Conservation (phyloP, 2,113 vertebrate species). For the Axis porcinus region DNA sequence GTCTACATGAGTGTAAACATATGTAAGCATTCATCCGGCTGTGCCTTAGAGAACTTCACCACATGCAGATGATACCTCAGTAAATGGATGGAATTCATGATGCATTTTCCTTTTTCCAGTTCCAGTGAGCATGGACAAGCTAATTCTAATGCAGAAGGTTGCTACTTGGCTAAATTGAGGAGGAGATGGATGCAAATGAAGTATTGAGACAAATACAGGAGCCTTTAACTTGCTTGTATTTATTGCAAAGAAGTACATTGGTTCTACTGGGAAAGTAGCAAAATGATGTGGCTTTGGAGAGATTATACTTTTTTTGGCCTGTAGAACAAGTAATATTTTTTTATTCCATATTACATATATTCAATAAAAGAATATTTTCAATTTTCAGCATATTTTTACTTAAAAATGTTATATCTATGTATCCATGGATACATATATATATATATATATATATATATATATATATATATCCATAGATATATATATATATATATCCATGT, state of each 20-base stretch:
- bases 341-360: background rate
- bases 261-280: background rate
- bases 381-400: background rate
- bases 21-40: background rate
- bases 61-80: background rate
- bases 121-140: background rate
- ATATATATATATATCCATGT: background rate
- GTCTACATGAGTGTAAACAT: too few species aligned
- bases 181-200: background rate
- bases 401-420: background rate
- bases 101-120: background rate
- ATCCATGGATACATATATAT: background rate
- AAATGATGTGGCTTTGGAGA: background rate
- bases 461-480: too few species aligned
- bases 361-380: background rate
- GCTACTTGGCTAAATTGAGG: background rate
- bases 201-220: background rate
- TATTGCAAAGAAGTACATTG: background rate
- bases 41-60: background rate
- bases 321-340: background rate
- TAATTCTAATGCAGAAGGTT: background rate
- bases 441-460: background rate
- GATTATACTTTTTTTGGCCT: background rate
- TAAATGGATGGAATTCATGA: background rate
- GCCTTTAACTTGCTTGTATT: background rate